Evolutionary conservation across 1,140 invertebrate genomes (phyloP).

Genomic region (Anastrepha obliqua): DNA sequence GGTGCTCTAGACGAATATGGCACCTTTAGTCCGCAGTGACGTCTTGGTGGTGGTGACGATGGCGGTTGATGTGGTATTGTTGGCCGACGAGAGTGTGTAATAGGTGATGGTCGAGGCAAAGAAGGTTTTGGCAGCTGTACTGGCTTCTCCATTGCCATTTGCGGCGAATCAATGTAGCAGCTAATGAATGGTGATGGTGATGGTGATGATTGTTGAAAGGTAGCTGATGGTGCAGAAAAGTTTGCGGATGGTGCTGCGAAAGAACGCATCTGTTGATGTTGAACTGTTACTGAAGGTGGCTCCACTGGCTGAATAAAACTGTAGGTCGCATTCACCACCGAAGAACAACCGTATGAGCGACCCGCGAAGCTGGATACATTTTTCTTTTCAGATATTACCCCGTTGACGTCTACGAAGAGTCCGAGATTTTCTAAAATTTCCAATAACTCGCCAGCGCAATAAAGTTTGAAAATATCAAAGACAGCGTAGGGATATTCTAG

Average conservation of each 20-base stretch:
- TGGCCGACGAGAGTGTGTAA: background rate
- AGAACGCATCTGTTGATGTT: constrained; percentile 26
- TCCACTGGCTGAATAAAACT: constrained; percentile 55
- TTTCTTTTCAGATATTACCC: constrained; percentile 46
- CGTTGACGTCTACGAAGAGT: constrained; percentile 50
- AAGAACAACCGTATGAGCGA: constrained; percentile 14
- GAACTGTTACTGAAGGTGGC: constrained; percentile 9
- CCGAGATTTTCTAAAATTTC: constrained; percentile 57
- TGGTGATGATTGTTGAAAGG: constrained; percentile 3
- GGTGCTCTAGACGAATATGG: background rate
- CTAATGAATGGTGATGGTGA: constrained; percentile 54
- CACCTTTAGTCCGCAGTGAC: constrained; percentile 38
- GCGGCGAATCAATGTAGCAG: constrained; percentile 55
- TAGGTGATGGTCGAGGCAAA: background rate
- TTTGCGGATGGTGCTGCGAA: background rate
- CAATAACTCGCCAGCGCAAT: constrained; percentile 55
- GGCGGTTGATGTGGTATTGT: background rate
- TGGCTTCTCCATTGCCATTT: background rate
- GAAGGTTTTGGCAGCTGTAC: background rate
- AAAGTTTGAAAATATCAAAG: constrained; percentile 57
- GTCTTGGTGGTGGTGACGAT: background rate
- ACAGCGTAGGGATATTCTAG: constrained; percentile 40
- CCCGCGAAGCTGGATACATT: background rate
- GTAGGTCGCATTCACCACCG: constrained; percentile 54
- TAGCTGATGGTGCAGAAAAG: background rate